Evolutionary conservation across 2,797 vertebrate genomes (phyloP).

Genomic region (Remorina albescens): DNA sequence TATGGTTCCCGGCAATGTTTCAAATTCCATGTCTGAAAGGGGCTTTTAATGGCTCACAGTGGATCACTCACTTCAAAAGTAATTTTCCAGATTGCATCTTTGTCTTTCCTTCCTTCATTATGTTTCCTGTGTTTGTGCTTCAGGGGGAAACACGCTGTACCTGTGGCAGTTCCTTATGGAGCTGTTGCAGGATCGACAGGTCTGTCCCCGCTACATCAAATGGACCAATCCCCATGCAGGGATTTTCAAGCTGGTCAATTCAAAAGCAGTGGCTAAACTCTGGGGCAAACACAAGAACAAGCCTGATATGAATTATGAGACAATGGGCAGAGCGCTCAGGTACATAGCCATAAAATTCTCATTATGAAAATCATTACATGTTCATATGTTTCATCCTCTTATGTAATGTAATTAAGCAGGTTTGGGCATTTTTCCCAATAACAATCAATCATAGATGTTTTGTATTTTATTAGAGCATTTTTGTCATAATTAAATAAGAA

Average conservation of each 20-base stretch:
- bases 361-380: neutral
- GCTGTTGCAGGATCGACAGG: slow-evolving; percentile 93
- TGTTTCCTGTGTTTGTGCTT: slow-evolving; percentile 46
- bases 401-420: too few relatives aligned
- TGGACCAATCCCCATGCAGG: slow-evolving; percentile 95
- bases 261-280: slow-evolving; percentile 94
- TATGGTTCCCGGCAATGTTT: neutral
- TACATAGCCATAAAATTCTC: slow-evolving; percentile 59
- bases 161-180: slow-evolving; percentile 98
- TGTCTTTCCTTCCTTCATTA: slow-evolving; percentile 1
- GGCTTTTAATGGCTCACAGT: slow-evolving; percentile 1
- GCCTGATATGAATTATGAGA: slow-evolving; percentile 99
- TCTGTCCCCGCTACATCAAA: slow-evolving; percentile 97
- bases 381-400: neutral
- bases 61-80: slow-evolving; percentile 12
- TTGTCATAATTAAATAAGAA: neutral
- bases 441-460: too few relatives aligned
- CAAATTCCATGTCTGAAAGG: neutral
- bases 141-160: slow-evolving; percentile 94
- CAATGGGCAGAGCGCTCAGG: slow-evolving; percentile 98
- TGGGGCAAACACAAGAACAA: slow-evolving; percentile 99
- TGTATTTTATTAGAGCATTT: neutral
- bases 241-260: slow-evolving; percentile 98
- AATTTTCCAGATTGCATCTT: slow-evolving; percentile 1
- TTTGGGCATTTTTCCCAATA: neutral